Evolutionary conservation across 2,113 vertebrate species (phyloP).

Genomic region (Dicentrarchus labrax): DNA sequence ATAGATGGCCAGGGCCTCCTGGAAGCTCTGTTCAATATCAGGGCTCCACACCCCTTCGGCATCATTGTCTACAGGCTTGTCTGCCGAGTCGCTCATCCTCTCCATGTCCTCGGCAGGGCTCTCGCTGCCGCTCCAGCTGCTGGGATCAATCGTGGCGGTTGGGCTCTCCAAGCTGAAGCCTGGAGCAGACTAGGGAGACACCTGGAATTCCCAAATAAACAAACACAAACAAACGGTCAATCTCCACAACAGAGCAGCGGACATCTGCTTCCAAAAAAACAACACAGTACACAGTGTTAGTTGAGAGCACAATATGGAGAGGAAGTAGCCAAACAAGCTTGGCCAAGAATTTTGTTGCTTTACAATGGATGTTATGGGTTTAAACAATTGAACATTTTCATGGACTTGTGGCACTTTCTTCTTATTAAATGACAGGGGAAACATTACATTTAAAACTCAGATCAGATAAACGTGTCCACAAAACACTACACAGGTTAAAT

Average conservation of each 20-base stretch:
- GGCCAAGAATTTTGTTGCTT: slow-evolving; percentile 48
- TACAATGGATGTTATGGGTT: slow-evolving; percentile 33
- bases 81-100: slow-evolving; percentile 97
- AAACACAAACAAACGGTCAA: slow-evolving; percentile 59
- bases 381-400: slow-evolving; percentile 36
- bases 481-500: background rate
- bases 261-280: slow-evolving; percentile 45
- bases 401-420: background rate
- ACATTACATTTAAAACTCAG: background rate
- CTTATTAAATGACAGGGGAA: background rate
- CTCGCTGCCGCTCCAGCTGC: slow-evolving; percentile 99
- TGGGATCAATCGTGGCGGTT: slow-evolving; percentile 97
- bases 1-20: slow-evolving; percentile 99
- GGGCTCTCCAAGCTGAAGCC: slow-evolving; percentile 96
- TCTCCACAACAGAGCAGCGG: slow-evolving; percentile 28
- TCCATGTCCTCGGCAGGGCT: slow-evolving; percentile 99
- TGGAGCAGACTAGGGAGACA: slow-evolving; percentile 93
- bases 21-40: slow-evolving; percentile 99
- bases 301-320: slow-evolving; percentile 25
- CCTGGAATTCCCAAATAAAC: slow-evolving; percentile 85
- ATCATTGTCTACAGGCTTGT: slow-evolving; percentile 98
- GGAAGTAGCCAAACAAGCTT: slow-evolving; percentile 47
- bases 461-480: background rate
- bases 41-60: slow-evolving; percentile 99
- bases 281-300: slow-evolving; percentile 29